Base-by-base conservation (phyloP, 2,888 invertebrate species). In the Cetonia aurata region DNA sequence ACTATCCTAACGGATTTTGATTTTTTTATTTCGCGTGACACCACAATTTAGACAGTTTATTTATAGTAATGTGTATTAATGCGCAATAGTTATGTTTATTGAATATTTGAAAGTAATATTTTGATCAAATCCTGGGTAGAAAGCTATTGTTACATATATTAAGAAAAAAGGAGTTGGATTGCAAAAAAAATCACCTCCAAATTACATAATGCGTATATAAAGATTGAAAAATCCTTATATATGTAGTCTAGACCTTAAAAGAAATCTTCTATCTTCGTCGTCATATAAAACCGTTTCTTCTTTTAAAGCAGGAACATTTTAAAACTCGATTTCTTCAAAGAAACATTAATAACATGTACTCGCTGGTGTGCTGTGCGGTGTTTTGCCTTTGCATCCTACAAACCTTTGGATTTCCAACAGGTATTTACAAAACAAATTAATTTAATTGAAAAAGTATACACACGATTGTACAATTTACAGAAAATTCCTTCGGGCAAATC, bases 261-360 rank as follows among this genome's bases (percentile, higher is more conserved):
- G 1, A 50, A 62, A 62, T 62, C 50, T 2, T 48, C 50, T 50
- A 50, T 62, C 50, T 62, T 62, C 50, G 50, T 62, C 62, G 15
- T 37, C 50, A n/a, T 62, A 62, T 62, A 62, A 62, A 62, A 44
- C 15, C 15, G 15, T 48, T 62, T 48, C 31, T 62, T 33, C 12
- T 17, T 50, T 50, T 12, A 33, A 10, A 9, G 13, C 12, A 12
- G 1, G 1, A 62, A 62, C 62, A 62, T 62, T 62, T 62, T 25
- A 37, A 62, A 48, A 50, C 50, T 15, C 48, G 62, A 50, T 37
- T 48, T 62, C 48, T 44, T 0, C 13, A 37, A 62, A 50, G 33
- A 33, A 62, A 50, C 44, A 62, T 37, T 42, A 13, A 6, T 31
- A 37, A 48, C 1, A 62, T 62, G 62, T 33, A 33, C 15, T 1